Evolutionary conservation across 2,113 vertebrate genomes (phyloP).

Genomic region (Labeo rohita): DNA sequence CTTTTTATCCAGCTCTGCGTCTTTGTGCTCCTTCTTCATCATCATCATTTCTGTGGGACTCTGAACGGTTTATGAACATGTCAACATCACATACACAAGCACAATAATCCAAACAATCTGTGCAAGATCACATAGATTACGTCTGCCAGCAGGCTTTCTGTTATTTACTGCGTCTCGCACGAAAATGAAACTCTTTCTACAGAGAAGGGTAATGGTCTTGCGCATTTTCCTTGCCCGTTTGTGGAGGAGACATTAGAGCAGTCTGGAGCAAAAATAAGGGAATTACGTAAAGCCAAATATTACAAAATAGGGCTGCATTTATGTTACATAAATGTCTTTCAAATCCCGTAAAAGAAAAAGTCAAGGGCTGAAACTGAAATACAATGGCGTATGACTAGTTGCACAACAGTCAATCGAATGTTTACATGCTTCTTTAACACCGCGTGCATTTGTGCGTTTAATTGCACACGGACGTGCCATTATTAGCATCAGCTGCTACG

Average conservation of each 20-base stretch:
- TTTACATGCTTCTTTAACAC: not conserved
- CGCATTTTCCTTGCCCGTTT: not conserved
- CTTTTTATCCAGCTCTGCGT: conserved; percentile 90
- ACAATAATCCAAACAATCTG: conserved; percentile 3
- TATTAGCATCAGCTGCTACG: conserved; percentile 19
- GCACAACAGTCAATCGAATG: not conserved
- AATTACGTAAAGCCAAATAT: not conserved
- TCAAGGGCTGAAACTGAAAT: not conserved
- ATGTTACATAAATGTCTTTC: not conserved
- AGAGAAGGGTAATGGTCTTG: not conserved
- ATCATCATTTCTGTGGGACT: conserved; percentile 72
- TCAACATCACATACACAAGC: not conserved
- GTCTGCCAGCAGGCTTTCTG: not conserved
- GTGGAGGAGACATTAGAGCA: not conserved
- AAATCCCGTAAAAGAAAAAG: not conserved
- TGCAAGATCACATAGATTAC: not conserved
- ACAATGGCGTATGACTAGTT: not conserved
- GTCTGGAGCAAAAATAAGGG: not conserved
- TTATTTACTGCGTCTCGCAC: not conserved
- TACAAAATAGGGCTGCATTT: not conserved
- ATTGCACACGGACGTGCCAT: not conserved
- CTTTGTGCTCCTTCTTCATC: conserved; percentile 86
- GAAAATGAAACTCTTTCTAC: not conserved
- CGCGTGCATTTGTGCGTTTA: not conserved
- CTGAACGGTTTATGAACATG: conserved; percentile 64